Evolutionary conservation across 2,888 invertebrate genomes (phyloP), one percentile per base, ranked within the genome.

Genomic region (Pterobdella sp.): DNA sequence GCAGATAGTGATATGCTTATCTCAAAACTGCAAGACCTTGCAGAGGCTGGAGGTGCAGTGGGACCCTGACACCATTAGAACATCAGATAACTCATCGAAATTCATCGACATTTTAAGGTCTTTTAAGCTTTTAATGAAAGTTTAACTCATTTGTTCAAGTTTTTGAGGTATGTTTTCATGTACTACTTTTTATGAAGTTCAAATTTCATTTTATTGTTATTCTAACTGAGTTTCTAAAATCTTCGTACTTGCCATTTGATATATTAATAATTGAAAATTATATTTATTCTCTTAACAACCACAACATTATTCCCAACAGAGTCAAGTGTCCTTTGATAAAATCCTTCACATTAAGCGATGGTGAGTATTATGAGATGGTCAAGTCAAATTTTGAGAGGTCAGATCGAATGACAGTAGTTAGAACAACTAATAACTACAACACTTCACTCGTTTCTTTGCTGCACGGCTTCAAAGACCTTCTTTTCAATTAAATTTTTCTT

Each of bases 361-460:
- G 98, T 0, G 91, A 97, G 75, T 99, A 99, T 85, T 99, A 96
- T 83, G 98, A 98, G 85, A 91, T 97, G 78, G 96, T 96, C 56
- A 95, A 97, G 84, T 97, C 97, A 0, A 98, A 99, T 85, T 98
- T 97, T 84, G 97, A 98, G 85, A 88, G 98, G 79, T 97, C 98
- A 0, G 98, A 97, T 85, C 88, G 97, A 77, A 68, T 72, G 74
- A 95, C 96, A 0, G 96, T 98, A 14, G 97, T 99, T 0, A 87
- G 98, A 74, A 95, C 97, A 1, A 92, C 94, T 1, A 97, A 94
- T 76, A 95, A 93, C 85, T 97, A 95, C 84, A 88, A 91, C 76
- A 95, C 96, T 10, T 93, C 94, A 64, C 91, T 94, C 80, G 94
- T 94, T 82, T 93, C 95, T 84, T 87, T 97, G 74, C 87, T 98